A percentile compares a stretch with the other conserved stretches of the same genome.
Evolutionary conservation across 2,113 vertebrate genomes (phyloP).

Genomic region (Petaurus breviceps): DNA sequence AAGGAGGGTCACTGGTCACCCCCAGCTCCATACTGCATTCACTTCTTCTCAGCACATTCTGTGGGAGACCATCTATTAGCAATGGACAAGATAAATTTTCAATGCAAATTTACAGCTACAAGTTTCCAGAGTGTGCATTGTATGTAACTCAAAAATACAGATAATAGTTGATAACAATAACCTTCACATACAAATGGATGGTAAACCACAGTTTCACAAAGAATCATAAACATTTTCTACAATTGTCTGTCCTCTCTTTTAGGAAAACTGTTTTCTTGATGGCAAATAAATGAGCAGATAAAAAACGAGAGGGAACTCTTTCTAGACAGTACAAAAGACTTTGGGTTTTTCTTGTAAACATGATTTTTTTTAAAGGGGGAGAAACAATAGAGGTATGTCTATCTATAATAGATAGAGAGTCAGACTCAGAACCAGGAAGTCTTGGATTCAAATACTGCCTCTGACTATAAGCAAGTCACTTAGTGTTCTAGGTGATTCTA

Average conservation of each 20-base stretch:
- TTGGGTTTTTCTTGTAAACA: not conserved
- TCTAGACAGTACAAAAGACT: not conserved
- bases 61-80: not conserved
- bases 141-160: not conserved
- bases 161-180: not conserved
- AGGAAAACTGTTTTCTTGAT: not conserved
- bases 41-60: not conserved
- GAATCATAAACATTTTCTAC: not conserved
- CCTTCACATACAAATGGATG: not conserved
- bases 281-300: not conserved
- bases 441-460: not conserved
- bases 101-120: not conserved
- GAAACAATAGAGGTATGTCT: not conserved
- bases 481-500: not conserved
- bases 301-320: not conserved
- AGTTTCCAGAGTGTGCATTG: not conserved
- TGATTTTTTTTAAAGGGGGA: not conserved
- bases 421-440: not conserved
- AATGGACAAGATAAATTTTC: not conserved
- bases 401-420: not conserved
- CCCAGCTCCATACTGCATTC: not conserved
- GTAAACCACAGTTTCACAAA: not conserved
- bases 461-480: not conserved
- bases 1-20: not conserved
- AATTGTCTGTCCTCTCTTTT: not conserved